phyloP scores from a whole-genome alignment of 2,888 invertebrate genomes.

The Osedax frankpressi region DNA sequence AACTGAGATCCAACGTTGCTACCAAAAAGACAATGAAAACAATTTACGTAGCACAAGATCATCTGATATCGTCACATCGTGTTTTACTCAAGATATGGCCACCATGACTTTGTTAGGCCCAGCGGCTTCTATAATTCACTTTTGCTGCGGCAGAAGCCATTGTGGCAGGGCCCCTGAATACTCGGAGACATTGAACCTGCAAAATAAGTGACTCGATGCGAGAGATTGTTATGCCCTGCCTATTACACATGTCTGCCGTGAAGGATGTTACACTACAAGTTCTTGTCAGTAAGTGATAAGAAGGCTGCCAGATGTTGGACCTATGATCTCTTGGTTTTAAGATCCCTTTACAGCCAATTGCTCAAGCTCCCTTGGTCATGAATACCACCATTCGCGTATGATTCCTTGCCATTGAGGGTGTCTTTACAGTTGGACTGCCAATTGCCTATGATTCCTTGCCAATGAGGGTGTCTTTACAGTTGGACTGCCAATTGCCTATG shows the following conservation, averaged over 20 bases:
- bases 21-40: neutral
- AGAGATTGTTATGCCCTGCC: constrained; percentile 2
- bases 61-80: neutral
- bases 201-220: neutral
- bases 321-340: too few relatives aligned
- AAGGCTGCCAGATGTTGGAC: too few relatives aligned
- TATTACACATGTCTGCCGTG: neutral
- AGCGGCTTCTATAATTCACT: neutral
- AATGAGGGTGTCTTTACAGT: too few relatives aligned
- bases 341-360: too few relatives aligned
- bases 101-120: neutral
- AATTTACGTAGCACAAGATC: neutral
- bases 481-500: too few relatives aligned
- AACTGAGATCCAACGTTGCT: neutral
- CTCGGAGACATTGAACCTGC: neutral
- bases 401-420: too few relatives aligned
- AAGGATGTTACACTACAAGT: neutral
- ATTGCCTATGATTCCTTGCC: too few relatives aligned
- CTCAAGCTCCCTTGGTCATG: neutral
- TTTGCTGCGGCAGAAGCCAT: neutral
- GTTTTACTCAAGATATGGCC: neutral
- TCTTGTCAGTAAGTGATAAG: neutral
- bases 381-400: too few relatives aligned
- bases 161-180: neutral
- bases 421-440: too few relatives aligned